Percentiles rank a stretch among this genome's conserved stretches.
These are phyloP conservation scores for Corythucha ciliata DNA, from an alignment of 2,888 invertebrate species.

Conservation along the genomic window DNA sequence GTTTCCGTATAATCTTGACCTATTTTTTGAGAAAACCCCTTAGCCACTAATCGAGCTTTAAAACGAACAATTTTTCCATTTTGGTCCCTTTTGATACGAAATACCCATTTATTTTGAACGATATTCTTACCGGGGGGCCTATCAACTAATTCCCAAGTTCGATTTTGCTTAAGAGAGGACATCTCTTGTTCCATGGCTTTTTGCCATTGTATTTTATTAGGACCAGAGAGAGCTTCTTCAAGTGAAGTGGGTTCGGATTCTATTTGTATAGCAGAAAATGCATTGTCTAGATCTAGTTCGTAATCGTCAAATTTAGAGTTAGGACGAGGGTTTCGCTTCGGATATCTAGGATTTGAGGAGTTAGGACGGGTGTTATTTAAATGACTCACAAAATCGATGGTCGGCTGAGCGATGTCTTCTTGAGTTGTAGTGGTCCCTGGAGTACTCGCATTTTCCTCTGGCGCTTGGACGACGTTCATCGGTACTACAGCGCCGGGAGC, in stretches of 20 bases:
- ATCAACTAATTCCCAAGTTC: constrained; percentile 20
- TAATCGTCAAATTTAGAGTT: too few species aligned
- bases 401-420: too few species aligned
- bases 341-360: too few species aligned
- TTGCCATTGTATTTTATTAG: constrained; percentile 25
- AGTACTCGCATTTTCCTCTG: too few species aligned
- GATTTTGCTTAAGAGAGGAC: constrained; percentile 22
- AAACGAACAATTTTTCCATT: constrained; percentile 26
- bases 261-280: too few species aligned
- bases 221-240: background rate
- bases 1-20: constrained; percentile 35
- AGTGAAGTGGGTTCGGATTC: background rate
- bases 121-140: constrained; percentile 10
- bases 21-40: constrained; percentile 3
- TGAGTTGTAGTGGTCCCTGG: too few species aligned
- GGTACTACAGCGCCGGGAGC: too few species aligned
- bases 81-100: constrained; percentile 35
- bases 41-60: constrained; percentile 35
- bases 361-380: too few species aligned
- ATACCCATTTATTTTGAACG: constrained; percentile 19
- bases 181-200: constrained; percentile 35
- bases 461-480: too few species aligned
- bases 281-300: too few species aligned
- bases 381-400: too few species aligned
- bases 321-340: too few species aligned